Conservation (phyloP, 2,888 invertebrate genomes). For the Noctua janthina region DNA sequence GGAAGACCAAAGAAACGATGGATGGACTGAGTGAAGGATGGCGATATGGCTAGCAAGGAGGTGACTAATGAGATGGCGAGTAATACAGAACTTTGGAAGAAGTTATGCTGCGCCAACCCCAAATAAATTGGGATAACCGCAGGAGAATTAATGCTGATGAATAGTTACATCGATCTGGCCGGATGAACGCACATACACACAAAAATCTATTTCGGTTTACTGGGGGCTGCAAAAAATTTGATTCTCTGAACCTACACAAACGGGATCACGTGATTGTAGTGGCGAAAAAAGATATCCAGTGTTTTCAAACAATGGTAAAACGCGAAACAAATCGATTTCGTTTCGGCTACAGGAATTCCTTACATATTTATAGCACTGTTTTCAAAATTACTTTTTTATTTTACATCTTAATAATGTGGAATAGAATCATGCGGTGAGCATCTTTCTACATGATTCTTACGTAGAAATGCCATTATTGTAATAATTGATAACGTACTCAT, state of each 20-base stretch:
- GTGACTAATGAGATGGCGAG: neutral
- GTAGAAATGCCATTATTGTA: neutral
- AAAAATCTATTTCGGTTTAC: neutral
- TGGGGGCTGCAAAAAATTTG: neutral
- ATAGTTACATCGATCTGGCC: neutral
- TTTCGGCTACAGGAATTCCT: slow-evolving; percentile 30
- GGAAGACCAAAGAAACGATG: neutral
- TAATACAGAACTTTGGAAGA: neutral
- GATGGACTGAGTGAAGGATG: neutral
- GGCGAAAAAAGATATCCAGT: neutral
- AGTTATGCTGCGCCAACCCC: neutral
- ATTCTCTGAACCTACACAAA: neutral
- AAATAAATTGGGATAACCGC: neutral
- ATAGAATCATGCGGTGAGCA: neutral
- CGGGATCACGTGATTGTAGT: neutral
- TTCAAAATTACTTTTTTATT: slow-evolving; percentile 8
- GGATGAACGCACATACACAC: neutral
- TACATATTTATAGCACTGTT: slow-evolving; percentile 16
- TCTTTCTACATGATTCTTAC: neutral
- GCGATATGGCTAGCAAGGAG: neutral
- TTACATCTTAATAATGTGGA: neutral
- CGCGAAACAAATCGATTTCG: slow-evolving; percentile 31
- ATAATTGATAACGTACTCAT: neutral
- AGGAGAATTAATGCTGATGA: neutral
- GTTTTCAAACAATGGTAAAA: slow-evolving; percentile 48